These are phyloP conservation scores for Pseudomyrmex pallidus DNA, from an alignment of 1,140 invertebrate species.

Conservation along the genomic window DNA sequence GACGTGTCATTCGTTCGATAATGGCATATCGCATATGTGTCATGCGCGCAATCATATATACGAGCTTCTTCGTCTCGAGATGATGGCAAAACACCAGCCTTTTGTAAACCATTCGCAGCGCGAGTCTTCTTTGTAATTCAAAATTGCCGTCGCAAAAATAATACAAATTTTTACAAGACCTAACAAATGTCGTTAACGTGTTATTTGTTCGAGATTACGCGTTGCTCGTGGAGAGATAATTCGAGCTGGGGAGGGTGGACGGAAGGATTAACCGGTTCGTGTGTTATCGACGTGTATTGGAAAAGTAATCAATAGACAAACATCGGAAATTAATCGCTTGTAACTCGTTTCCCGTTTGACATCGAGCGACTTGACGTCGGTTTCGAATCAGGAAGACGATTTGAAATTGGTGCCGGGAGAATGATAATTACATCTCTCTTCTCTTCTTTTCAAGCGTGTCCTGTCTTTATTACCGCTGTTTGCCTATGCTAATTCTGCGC, in stretches of 20 bases:
- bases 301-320: background rate
- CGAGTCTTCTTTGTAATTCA: background rate
- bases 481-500: constrained; percentile 72
- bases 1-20: constrained; percentile 6
- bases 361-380: background rate
- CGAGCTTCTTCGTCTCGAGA: background rate
- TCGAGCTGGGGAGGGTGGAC: too few species aligned
- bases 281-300: background rate
- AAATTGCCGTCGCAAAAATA: background rate
- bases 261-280: background rate
- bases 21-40: background rate
- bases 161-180: too few species aligned
- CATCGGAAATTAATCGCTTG: too few species aligned
- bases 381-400: constrained; percentile 38
- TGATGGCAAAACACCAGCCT: background rate
- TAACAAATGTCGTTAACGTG: too few species aligned
- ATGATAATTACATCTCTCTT: constrained; percentile 54
- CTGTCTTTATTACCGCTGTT: constrained; percentile 51
- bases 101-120: too few species aligned
- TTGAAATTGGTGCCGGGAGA: constrained; percentile 24
- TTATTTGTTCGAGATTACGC: too few species aligned
- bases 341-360: background rate
- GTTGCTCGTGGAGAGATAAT: too few species aligned
- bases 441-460: constrained; percentile 1
- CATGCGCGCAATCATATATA: background rate